Evolutionary conservation across 2,797 vertebrate species (phyloP).

Genomic region (Hippoglossus hippoglossus): DNA sequence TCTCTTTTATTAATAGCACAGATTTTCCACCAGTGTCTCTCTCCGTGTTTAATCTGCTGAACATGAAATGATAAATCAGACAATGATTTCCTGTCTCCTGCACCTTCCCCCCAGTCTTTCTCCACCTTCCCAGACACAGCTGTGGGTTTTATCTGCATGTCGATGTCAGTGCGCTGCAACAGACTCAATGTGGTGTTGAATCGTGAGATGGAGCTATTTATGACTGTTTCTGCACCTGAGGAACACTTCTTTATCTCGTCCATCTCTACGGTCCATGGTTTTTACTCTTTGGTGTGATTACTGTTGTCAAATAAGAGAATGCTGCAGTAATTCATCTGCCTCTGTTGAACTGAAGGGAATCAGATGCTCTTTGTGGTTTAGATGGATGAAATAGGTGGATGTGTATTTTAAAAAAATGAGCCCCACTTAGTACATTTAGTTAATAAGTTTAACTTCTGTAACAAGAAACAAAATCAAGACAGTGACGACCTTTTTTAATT

Average conservation of each 20-base stretch:
- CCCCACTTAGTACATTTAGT: neutral
- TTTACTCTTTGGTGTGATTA: too few relatives aligned
- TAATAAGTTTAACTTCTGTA: neutral
- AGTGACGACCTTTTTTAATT: too few relatives aligned
- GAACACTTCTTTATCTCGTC: too few relatives aligned
- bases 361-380: too few relatives aligned
- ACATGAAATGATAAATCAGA: conserved; percentile 70
- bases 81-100: conserved; percentile 68
- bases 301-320: too few relatives aligned
- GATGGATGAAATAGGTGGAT: too few relatives aligned
- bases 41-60: conserved; percentile 51
- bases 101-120: conserved; percentile 41
- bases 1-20: conserved; percentile 41
- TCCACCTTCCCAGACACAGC: conserved; percentile 21
- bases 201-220: neutral
- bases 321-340: neutral
- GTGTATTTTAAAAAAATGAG: too few relatives aligned
- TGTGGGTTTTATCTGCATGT: conserved; percentile 59
- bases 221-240: too few relatives aligned
- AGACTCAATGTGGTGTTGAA: conserved; percentile 6
- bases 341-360: neutral
- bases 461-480: too few relatives aligned
- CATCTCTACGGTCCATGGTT: too few relatives aligned
- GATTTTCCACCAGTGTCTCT: conserved; percentile 47
- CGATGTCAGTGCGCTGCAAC: conserved; percentile 51